phyloP scores from a whole-genome alignment of 2,113 vertebrate genomes.

The Corythornis vintsioides region DNA sequence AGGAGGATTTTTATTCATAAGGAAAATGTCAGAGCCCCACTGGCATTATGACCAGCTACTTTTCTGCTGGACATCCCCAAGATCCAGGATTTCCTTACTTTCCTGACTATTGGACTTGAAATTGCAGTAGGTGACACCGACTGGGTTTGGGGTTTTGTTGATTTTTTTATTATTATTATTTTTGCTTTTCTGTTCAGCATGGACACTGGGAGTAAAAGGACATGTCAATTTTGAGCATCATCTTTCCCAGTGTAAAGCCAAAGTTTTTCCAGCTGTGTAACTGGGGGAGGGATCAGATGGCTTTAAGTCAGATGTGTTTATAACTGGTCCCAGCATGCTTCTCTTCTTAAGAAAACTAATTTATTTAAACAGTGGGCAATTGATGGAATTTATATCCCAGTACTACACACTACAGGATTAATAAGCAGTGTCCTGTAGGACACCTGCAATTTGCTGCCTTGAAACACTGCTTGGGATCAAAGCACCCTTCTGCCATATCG shows the following conservation, averaged over 20 bases:
- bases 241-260: background rate
- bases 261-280: background rate
- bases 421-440: background rate
- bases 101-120: background rate
- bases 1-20: background rate
- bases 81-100: background rate
- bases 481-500: background rate
- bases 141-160: background rate
- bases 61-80: background rate
- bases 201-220: background rate
- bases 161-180: background rate
- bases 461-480: background rate
- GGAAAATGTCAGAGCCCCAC: background rate
- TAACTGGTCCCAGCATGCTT: background rate
- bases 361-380: constrained; percentile 9
- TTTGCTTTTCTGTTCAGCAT: background rate
- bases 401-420: background rate
- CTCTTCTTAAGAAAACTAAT: background rate
- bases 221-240: background rate
- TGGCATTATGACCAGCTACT: background rate
- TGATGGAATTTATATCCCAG: background rate
- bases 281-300: background rate
- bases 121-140: background rate
- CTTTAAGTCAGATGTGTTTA: background rate
- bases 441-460: constrained; percentile 8